Evolutionary conservation across 2,888 invertebrate genomes (phyloP), one percentile per base, ranked within the genome.

Genomic region (Hedya salicella): DNA sequence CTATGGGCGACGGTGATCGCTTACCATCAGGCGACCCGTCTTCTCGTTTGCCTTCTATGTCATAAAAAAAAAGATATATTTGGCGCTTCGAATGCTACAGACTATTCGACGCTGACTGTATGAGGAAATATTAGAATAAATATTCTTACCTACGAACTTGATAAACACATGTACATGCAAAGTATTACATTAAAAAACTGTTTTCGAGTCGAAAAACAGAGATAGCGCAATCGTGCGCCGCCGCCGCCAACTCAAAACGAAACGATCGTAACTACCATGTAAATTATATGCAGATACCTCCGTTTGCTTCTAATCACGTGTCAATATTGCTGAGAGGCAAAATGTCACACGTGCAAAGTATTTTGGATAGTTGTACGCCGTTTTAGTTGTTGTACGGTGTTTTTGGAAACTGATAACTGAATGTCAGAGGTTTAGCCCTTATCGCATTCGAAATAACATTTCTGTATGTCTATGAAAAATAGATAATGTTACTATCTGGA

Each of bases 341-440:
- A 25, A 25, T 5, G 36, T 36, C 1, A 36, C 2, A 8, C 9
- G 2, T 36, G 9, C 36, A 9, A 9, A 5, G 9, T 36, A 11
- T 36, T 36, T 11, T 36, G 36, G 6, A 11, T 36, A 9, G 6
- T 2, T 25, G 4, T 36, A 36, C 9, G 36, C 3, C 9, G 8
- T 8, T 36, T 9, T 36, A 11, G 44, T 19, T 5, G n/a, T 32
- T 3, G 3, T 6, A 5, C 2, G 2, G 48, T 25, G 36, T 49
- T 60, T 60, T 60, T 60, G 59, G 59, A 60, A 60, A 60, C 59
- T 49, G 59, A 60, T 60, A 60, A 60, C n/a, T n/a, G 6, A 14
- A 13, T 39, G 59, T 60, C 59, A 60, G 46, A 60, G 59, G 59
- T 48, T 60, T 60, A 48, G 59, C 59, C 59, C 59, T 60, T 60